Evolutionary conservation across 2,113 vertebrate genomes (phyloP), one percentile per base, ranked within the genome.

Genomic region (Tursiops truncatus): DNA sequence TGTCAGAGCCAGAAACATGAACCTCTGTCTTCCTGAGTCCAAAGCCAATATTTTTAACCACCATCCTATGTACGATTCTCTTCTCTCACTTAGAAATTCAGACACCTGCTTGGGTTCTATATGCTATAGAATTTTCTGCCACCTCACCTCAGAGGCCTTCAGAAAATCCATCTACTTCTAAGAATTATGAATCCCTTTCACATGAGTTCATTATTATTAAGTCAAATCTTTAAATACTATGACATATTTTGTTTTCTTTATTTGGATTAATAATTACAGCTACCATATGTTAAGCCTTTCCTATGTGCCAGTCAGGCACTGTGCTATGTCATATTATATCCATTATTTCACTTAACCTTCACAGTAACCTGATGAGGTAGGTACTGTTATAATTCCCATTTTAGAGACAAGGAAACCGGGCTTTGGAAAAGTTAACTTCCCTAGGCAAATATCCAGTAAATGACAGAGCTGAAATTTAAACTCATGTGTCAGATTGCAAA

Each of bases 191-290:
- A 71, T 67, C 20, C 5, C 10, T 58, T 44, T 31, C 2, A 60
- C 21, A 44, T 94, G 63, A 90, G 53, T 94, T 92, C n/a, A 80
- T 90, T n/a, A 50, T 67, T 86, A 89, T 90, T 94, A 92, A 94
- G 82, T 28, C n/a, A 77, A 71, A 28, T 2, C 38, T 90, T 71
- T 90, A 89, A 94, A 73, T 63, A 6, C 8, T 70, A 60, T 74
- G 47, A 62, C 1, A 36, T 17, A 62, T 58, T 56, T 94, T 60
- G 6, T 91, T 82, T 95, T 36, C 31, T 95, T 88, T 77, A 67
- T 53, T 71, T 92, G 21, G 4, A 91, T 95, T 77, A 92, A 62
- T 70, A 93, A 84, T 63, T 85, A 79, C 25, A 90, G 36, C 36
- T 90, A 73, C 44, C 33, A 9, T 50, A 74, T 17, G 36, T 73